Percentiles rank a stretch among this genome's conserved stretches.
Conservation (phyloP, 92 coral and sea anemone genomes). For the Palythoa caribaeorum region DNA sequence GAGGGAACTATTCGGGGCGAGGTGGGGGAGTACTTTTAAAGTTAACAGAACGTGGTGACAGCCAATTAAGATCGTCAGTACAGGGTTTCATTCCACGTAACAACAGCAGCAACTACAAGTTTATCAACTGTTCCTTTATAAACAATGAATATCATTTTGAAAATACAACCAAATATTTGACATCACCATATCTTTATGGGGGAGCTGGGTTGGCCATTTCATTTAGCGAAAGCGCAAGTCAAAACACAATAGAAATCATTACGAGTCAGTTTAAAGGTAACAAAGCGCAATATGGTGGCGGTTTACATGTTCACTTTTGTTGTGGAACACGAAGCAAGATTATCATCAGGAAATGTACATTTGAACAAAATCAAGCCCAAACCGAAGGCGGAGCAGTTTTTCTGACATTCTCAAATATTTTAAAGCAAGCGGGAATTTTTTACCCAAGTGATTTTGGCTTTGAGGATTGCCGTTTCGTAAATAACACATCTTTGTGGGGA, state of each 20-base stretch:
- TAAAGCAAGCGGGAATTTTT: background rate
- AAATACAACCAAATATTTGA: too few species aligned
- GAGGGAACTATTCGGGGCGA: too few species aligned
- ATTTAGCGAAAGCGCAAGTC: conserved; percentile 5
- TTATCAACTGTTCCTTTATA: too few species aligned
- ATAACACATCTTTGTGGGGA: conserved; percentile 78
- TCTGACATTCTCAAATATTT: background rate
- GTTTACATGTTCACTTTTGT: background rate
- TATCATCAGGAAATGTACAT: background rate
- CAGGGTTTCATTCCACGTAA: background rate
- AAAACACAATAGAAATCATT: background rate
- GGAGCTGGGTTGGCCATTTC: conserved; percentile 29
- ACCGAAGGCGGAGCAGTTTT: conserved; percentile 27
- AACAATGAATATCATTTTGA: too few species aligned
- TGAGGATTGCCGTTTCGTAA: conserved; percentile 59
- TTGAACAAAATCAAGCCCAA: conserved; percentile 8
- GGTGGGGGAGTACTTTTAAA: too few species aligned
- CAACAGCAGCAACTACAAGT: background rate
- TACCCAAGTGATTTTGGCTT: conserved; percentile 49
- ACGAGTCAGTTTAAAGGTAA: conserved; percentile 8
- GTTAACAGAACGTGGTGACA: background rate
- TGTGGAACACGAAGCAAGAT: conserved; percentile 10
- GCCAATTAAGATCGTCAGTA: background rate
- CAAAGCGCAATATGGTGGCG: conserved; percentile 27
- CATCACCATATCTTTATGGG: background rate